These are phyloP conservation scores for Pandemis cinnamomeana DNA, from an alignment of 2,888 invertebrate species.

Conservation along the genomic window DNA sequence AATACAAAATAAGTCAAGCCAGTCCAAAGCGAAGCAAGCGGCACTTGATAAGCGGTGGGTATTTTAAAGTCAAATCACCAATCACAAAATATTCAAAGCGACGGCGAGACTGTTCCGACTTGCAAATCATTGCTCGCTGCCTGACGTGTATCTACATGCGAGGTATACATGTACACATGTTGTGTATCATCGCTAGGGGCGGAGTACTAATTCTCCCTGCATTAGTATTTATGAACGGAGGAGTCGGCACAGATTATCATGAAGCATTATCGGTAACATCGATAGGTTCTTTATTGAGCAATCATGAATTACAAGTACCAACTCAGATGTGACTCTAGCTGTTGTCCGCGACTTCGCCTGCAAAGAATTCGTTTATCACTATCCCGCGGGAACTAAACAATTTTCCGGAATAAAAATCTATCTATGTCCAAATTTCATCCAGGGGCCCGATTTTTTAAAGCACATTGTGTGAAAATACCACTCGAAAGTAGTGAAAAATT, in stretches of 20 bases:
- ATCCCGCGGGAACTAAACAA: too few species aligned
- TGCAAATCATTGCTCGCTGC: constrained; percentile 32
- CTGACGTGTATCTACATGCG: constrained; percentile 21
- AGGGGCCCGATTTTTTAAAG: too few species aligned
- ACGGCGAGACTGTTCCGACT: constrained; percentile 32
- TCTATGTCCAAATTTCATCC: too few species aligned
- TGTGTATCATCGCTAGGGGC: not conserved
- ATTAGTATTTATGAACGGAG: constrained; percentile 18
- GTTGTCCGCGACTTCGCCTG: too few species aligned
- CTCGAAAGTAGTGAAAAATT: too few species aligned
- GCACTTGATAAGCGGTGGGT: constrained; percentile 36
- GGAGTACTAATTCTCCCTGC: constrained; percentile 7
- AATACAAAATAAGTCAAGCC: constrained; percentile 30
- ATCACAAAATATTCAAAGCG: constrained; percentile 42
- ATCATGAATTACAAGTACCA: too few species aligned
- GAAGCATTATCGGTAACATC: too few species aligned
- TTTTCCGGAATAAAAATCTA: too few species aligned
- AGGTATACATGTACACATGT: not conserved
- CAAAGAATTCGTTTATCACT: too few species aligned
- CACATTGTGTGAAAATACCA: too few species aligned
- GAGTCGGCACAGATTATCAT: not conserved
- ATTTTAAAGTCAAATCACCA: constrained; percentile 42
- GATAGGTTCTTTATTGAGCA: too few species aligned
- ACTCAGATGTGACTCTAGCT: too few species aligned
- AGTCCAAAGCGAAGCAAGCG: constrained; percentile 17